Conservation (phyloP, 2,113 vertebrate genomes). For the Cyphomyrus discorhynchus region DNA sequence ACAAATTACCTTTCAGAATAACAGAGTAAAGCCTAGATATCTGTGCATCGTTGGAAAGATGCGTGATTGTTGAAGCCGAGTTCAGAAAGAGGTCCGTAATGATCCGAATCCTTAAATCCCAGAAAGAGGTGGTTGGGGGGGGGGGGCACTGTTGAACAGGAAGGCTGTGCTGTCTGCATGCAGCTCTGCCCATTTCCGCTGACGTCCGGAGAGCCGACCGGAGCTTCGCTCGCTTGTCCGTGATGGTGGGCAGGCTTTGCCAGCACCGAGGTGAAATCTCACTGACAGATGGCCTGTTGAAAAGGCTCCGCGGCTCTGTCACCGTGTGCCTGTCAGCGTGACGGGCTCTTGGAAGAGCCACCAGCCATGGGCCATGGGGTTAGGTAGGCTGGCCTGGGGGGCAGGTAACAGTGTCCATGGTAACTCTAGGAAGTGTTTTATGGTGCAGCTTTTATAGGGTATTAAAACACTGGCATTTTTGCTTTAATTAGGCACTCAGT, state of each 20-base stretch:
- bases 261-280: neutral
- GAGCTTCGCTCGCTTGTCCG: neutral
- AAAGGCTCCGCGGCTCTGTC: neutral
- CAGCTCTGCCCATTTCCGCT: neutral
- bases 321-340: neutral
- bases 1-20: neutral
- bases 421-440: neutral
- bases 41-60: neutral
- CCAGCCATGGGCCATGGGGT: neutral
- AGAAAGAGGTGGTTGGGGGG: neutral
- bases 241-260: neutral
- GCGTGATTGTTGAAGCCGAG: neutral
- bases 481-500: neutral
- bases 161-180: neutral
- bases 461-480: neutral
- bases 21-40: neutral
- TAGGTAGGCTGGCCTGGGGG: neutral
- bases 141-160: neutral
- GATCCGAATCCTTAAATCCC: neutral
- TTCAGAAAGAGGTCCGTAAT: neutral
- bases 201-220: neutral
- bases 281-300: conserved; percentile 6
- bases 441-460: neutral
- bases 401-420: neutral
- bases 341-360: neutral